Base-by-base conservation (phyloP, 2,797 vertebrate species). In the Liasis olivaceus region DNA sequence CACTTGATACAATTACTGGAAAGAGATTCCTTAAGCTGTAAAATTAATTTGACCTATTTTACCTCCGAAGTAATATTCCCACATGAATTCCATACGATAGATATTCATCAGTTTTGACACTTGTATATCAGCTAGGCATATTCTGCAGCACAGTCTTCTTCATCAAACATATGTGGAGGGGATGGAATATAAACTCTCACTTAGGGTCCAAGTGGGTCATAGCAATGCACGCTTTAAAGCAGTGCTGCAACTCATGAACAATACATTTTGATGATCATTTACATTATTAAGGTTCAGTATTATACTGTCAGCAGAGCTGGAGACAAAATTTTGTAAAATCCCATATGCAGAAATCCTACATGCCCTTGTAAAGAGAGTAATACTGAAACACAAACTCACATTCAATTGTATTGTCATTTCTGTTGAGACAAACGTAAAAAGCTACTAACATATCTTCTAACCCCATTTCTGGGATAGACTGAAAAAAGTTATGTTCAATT, bases 31-130 rank as follows among this genome's bases (percentile, higher is more conserved):
- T 97, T 95, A 94, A 96, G 92, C 95, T 95, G 91, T 95, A 96
- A 96, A 97, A 97, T 96, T 95, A 90, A 95, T 95, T 96, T 96
- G 94, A 96, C 93, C 94, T 96, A 93, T 96, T 97, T 97, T 96
- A 96, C 95, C 95, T 96, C 97, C 96, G 95, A 97, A 96, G 95
- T 96, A 97, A 96, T 96, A 96, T 95, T 96, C 97, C 97, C 95
- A 96, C 96, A 97, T 96, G 94, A 95, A 96, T 96, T 96, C 96
- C 95, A 93, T 95, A 94, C 91, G 91, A 93, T n/a, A 95, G 94
- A 95, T 95, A 96, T 93, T 96, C 90, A 97, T 97, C 96, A 97
- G 95, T 22, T 9, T 81, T 96, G 96, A 93, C 90, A 96, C 93
- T 96, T 96, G 95, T 94, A 96, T 94, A 96, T 97, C 93, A 97